phyloP scores from a whole-genome alignment of 2,113 vertebrate genomes.

The Osmerus mordax region DNA sequence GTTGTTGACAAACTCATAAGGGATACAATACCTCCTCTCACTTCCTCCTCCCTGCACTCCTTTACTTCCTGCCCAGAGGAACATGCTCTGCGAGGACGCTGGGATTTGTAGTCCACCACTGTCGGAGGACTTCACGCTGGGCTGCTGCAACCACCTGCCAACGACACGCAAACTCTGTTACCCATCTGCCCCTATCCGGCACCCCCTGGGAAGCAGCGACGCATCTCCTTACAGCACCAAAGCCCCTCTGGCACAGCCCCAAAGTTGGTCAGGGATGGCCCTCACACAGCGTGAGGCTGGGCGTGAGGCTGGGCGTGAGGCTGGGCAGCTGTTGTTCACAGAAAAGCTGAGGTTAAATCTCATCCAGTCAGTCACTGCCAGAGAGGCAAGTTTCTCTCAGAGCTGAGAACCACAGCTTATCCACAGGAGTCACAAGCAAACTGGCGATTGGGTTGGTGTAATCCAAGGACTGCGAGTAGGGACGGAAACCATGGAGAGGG shows the following conservation, averaged over 20 bases:
- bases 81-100: constrained; percentile 79
- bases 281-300: no score
- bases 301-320: no score
- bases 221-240: no score
- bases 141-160: constrained; percentile 74
- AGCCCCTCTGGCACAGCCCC: no score
- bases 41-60: constrained; percentile 72
- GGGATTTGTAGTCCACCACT: constrained; percentile 55
- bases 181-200: not conserved
- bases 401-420: not conserved
- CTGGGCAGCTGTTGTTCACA: no score
- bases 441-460: not conserved
- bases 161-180: constrained; percentile 36
- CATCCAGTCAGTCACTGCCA: not conserved
- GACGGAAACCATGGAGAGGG: not conserved
- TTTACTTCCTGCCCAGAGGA: constrained; percentile 87
- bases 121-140: constrained; percentile 58
- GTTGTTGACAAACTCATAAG: not conserved
- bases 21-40: constrained; percentile 77
- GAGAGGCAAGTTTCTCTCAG: not conserved
- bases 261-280: no score
- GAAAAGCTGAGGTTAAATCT: not conserved
- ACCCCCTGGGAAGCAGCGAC: not conserved
- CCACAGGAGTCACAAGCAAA: not conserved
- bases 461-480: not conserved